Evolutionary conservation across 2,888 invertebrate species (phyloP).

Genomic region (Pyrrhia umbra): DNA sequence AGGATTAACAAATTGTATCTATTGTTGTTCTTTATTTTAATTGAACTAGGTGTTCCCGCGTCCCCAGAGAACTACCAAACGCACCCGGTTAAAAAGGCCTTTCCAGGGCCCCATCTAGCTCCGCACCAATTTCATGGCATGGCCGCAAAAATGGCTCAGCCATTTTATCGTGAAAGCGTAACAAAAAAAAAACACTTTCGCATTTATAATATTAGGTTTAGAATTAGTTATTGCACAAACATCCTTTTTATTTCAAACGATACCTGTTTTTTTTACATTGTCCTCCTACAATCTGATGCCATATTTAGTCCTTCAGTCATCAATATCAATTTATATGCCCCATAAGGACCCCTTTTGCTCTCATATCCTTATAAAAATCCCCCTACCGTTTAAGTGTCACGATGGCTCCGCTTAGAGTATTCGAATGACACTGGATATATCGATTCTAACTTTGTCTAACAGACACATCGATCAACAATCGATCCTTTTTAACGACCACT

Average conservation of each 20-base stretch:
- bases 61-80: no score
- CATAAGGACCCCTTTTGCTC: slow-evolving; percentile 1
- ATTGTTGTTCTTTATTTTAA: background rate
- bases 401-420: background rate
- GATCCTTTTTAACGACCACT: background rate
- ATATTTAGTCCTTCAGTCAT: background rate
- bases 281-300: background rate
- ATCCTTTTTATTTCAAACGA: no score
- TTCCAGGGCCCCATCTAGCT: no score
- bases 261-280: background rate
- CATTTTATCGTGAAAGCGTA: no score
- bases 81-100: no score
- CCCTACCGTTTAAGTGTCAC: background rate
- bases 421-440: background rate
- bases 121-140: no score
- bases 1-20: background rate
- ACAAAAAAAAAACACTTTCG: no score
- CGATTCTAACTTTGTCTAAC: background rate
- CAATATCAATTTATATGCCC: slow-evolving; percentile 14
- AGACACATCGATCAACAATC: background rate
- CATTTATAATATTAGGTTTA: no score
- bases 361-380: slow-evolving; percentile 18
- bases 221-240: no score
- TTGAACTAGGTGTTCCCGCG: no score
- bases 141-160: no score